Conservation (phyloP, 2,113 vertebrate species). For the Poecilia latipinna region DNA sequence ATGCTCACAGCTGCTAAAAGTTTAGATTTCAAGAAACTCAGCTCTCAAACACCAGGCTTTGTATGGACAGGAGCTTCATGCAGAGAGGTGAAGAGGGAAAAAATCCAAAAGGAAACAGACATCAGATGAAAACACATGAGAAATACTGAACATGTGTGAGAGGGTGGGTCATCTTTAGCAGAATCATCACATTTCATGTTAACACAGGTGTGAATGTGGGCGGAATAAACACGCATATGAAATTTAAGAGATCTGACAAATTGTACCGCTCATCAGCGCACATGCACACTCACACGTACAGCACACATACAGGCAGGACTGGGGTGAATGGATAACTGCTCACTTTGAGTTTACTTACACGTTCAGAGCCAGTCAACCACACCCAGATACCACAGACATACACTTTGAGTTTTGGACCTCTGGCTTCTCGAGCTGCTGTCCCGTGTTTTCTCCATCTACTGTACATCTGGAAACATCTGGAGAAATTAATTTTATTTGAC, state of each 20-base stretch:
- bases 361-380: conserved; percentile 30
- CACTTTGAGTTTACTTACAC: conserved; percentile 35
- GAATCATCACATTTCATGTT: conserved; percentile 47
- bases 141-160: neutral
- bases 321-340: conserved; percentile 12
- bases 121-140: conserved; percentile 5
- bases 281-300: conserved; percentile 11
- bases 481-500: neutral
- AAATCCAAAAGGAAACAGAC: neutral
- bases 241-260: conserved; percentile 27
- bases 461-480: neutral
- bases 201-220: conserved; percentile 53
- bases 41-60: neutral
- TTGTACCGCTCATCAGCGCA: conserved; percentile 18
- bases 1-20: neutral
- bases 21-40: neutral
- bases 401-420: conserved; percentile 1
- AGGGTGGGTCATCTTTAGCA: conserved; percentile 33
- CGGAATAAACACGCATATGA: conserved; percentile 18
- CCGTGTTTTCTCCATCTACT: neutral
- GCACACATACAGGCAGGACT: neutral
- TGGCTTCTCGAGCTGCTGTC: neutral
- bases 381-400: conserved; percentile 34
- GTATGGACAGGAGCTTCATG: neutral
- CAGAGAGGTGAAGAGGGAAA: neutral